Evolutionary conservation across 2,888 invertebrate genomes (phyloP), one percentile per base, ranked within the genome.

Genomic region (Galeruca laticollis): DNA sequence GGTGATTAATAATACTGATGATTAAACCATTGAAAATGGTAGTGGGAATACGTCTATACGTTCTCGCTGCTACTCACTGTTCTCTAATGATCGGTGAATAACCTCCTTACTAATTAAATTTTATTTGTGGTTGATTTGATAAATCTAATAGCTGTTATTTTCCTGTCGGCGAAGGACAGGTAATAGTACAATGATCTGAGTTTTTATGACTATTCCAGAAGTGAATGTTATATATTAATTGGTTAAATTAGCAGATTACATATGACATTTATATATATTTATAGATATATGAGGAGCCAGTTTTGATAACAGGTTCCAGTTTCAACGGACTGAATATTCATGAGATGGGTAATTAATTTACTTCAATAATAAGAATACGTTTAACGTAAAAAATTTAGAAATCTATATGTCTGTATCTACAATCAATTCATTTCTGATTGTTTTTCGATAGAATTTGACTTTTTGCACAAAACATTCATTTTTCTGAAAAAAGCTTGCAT

Each of bases 121-220:
- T 52, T 40, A 26, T 62, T 62, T 62, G 62, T 62, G 52, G 15
- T 43, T 47, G 6, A 47, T 63, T 63, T 33, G 31, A 49, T n/a
- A 21, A 37, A 20, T 63, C 54, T 63, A 63, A 63, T 63, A 15
- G 33, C 0, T 18, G 21, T 59, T 59, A 43, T 60, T 43, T 43
- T 43, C 21, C 13, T 60, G 20, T 47, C 43, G 21, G 47, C 60
- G 10, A n/a, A 49, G 49, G 10, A 5, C 37, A 60, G 37, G 60
- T 60, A 60, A 40, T 37, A 43, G 60, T 60, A 49, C 60, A 60
- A 31, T 60, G 60, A 60, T 60, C 49, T 49, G 31, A 31, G n/a
- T 21, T 40, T 40, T 60, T 43, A n/a, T 21, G 10, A 13, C 10
- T 35, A 1, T 37, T 59, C 37, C 10, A 20, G 4, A 2, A 43